Conservation (phyloP, 2,113 vertebrate species). For the Porphyrio hochstetteri region DNA sequence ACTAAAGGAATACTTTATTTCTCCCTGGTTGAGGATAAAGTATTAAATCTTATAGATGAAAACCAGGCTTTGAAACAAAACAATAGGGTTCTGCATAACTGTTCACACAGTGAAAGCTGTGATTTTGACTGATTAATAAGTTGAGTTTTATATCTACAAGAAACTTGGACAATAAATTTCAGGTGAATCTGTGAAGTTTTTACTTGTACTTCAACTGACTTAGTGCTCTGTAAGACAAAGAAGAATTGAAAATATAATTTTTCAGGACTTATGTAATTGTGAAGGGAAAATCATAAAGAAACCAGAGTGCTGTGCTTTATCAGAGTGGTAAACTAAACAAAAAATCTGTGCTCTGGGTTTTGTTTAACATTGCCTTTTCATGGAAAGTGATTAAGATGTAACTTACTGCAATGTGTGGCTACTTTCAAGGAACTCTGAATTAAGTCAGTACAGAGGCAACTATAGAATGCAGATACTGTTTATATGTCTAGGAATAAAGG, state of each 20-base stretch:
- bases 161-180: neutral
- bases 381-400: neutral
- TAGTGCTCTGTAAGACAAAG: neutral
- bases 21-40: neutral
- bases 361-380: neutral
- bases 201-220: neutral
- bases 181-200: neutral
- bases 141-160: neutral
- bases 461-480: neutral
- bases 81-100: neutral
- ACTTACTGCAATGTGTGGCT: accelerated
- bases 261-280: neutral
- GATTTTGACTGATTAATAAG: neutral
- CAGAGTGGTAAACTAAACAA: neutral
- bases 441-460: neutral
- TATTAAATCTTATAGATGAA: neutral
- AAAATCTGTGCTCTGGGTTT: neutral
- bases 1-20: neutral
- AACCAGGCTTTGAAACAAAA: neutral
- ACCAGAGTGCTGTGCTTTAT: neutral
- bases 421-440: neutral
- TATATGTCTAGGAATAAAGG: neutral
- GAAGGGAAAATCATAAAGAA: neutral
- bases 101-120: neutral
- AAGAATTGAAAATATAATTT: neutral